phyloP scores from a whole-genome alignment of 2,113 vertebrate genomes.

The Rhabdornis inornatus region DNA sequence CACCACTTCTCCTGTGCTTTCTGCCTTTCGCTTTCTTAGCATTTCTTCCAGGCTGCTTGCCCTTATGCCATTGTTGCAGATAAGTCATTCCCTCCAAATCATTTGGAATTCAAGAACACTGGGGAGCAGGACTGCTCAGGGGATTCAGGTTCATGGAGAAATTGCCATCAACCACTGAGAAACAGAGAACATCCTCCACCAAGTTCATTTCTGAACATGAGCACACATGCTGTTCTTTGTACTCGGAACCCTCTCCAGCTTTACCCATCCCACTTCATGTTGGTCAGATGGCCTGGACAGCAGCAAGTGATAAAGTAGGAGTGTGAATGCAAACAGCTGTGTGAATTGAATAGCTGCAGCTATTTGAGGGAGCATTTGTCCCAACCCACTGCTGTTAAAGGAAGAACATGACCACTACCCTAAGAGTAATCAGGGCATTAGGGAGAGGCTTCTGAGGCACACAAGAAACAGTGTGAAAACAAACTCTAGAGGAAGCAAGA shows the following conservation, averaged over 20 bases:
- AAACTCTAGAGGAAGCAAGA: no score
- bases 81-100: not conserved
- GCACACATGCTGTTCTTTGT: not conserved
- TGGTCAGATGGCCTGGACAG: not conserved
- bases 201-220: not conserved
- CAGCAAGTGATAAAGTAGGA: not conserved
- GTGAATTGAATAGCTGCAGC: not conserved
- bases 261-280: not conserved
- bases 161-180: not conserved
- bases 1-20: not conserved
- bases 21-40: not conserved
- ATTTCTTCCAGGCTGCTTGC: not conserved
- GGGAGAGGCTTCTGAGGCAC: no score
- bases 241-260: not conserved
- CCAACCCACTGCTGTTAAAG: no score
- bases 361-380: not conserved
- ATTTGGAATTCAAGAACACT: not conserved
- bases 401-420: no score
- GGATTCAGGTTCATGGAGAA: not conserved
- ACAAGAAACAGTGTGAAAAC: no score
- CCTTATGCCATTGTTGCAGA: not conserved
- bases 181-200: not conserved
- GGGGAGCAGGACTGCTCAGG: not conserved
- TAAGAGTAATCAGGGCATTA: no score
- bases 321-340: not conserved